A percentile compares a stretch with the other conserved stretches of the same genome.
Evolutionary conservation across 2,113 vertebrate genomes (phyloP).

Genomic region (Noturus placidus): DNA sequence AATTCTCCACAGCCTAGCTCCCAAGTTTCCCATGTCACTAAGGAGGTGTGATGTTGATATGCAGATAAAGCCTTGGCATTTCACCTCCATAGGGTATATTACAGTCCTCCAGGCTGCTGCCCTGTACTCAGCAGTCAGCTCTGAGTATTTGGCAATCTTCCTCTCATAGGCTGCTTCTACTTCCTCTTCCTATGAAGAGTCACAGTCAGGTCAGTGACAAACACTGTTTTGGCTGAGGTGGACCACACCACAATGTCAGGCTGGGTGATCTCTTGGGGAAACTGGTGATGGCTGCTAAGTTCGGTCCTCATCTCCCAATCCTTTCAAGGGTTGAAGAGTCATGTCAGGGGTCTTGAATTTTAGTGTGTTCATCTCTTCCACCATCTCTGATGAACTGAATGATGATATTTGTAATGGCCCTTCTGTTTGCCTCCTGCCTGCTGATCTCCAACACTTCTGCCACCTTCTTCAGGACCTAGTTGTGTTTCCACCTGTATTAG

Average conservation of each 20-base stretch:
- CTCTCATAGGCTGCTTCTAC: too few species aligned
- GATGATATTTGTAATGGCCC: not conserved
- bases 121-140: too few species aligned
- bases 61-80: slow-evolving; percentile 22
- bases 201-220: too few species aligned
- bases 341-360: not conserved
- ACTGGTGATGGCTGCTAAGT: too few species aligned
- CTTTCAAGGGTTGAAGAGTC: not conserved
- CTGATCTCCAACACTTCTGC: not conserved
- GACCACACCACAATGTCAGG: too few species aligned
- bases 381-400: not conserved
- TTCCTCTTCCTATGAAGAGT: too few species aligned
- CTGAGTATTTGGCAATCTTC: too few species aligned
- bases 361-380: not conserved
- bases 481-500: not conserved
- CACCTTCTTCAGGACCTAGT: not conserved
- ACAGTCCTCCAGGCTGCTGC: too few species aligned
- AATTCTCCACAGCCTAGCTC: not conserved
- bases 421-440: not conserved
- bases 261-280: too few species aligned
- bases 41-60: not conserved
- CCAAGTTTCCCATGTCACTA: not conserved
- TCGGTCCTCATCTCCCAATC: too few species aligned
- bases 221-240: too few species aligned
- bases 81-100: not conserved